Evolutionary conservation across 1,140 invertebrate species (phyloP), one percentile per base, ranked within the genome.

Genomic region (Palaemon carinicauda): DNA sequence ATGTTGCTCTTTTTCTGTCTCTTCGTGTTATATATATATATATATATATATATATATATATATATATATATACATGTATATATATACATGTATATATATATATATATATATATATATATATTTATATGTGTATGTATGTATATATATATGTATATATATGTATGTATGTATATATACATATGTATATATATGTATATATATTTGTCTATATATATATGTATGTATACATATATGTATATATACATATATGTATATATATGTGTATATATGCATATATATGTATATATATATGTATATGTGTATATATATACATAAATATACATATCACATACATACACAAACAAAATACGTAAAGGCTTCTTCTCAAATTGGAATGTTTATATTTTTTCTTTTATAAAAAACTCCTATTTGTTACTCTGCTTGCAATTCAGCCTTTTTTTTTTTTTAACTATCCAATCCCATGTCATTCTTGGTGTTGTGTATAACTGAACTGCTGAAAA

Each of bases 221-320:
- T 60, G 14, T 60, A 60, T 60, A 60, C 14, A 60, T 60, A 60
- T 12, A 60, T 60, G 14, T 60, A 60, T 60, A 60, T 60, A 60
- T 60, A 60, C 21, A 60, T 60, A 60, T 60, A 60, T 60, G 14
- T 60, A 60, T 60, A 60, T 60, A 60, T 12, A 60, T 60, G 14
- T 60, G 14, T 60, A 60, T 60, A 60, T 60, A 60, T 60, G 14
- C 14, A 60, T n/a, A 60, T 24, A 60, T 60, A 60, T 60, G 14
- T 60, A 60, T 12, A 60, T 60, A 60, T 12, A 60, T 65, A 65
- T 65, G n/a, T 65, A 65, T 65, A 65, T 65, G n/a, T 65, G n/a
- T 65, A 65, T n/a, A 65, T 65, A 65, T 65, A 65, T 65, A 65
- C n/a, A 65, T n/a, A 65, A 10, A 65, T 65, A 65, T 65, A 65